Evolutionary conservation across 2,888 invertebrate species (phyloP), one percentile per base, ranked within the genome.

Genomic region (Ennomos quercinarius): DNA sequence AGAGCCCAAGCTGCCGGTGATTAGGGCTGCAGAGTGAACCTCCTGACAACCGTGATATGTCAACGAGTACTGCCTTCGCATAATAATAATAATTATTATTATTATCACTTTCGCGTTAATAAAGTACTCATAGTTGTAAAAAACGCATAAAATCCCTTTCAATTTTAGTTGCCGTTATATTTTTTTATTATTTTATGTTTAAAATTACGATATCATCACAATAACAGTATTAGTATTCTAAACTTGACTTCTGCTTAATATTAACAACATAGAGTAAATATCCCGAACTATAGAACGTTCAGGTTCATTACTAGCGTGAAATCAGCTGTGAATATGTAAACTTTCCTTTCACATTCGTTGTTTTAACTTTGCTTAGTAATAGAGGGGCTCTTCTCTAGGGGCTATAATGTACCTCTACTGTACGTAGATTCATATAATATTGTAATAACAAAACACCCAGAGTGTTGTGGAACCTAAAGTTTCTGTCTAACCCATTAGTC

Each of bases 311-410:
- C 17, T 36, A 12, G 46, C 58, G 40, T 67, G 47, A 50, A 61
- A 63, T 63, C 61, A 61, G 52, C 64, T 64, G 68, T n/a, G 66
- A 63, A 63, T 50, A 58, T 44, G 58, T 27, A 52, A 64, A 66
- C 56, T 63, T 64, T 54, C 12, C 45, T 54, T 36, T 34, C 36
- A 53, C 43, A 48, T 54, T 49, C 40, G 51, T 47, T 42, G 58
- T 65, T 61, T 41, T 49, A 60, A 41, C 62, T 56, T 51, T 36
- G 12, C 17, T 34, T 10, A 38, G 35, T 48, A 38, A 47, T 43
- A 27, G 46, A 10, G 11, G 27, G 12, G 9, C 36, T n/a, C 36
- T n/a, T 40, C 58, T 40, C 48, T 12, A 27, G 40, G 17, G 43
- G 12, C 36, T 38, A 10, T 9, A 40, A 41, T 41, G 13, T 41